Conservation (phyloP, 2,888 invertebrate species). For the Mycalesis mineus region DNA sequence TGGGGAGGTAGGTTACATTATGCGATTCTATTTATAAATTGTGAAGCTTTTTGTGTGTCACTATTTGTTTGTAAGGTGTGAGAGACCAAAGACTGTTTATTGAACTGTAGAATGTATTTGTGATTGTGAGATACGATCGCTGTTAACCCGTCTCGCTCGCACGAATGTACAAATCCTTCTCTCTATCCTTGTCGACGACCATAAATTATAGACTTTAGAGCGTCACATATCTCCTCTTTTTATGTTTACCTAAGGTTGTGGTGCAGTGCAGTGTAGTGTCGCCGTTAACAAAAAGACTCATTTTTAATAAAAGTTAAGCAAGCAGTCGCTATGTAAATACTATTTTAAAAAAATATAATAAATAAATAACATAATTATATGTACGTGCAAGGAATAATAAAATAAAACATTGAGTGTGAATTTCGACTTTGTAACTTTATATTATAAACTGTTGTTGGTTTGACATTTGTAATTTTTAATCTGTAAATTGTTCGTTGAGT, state of each 20-base stretch:
- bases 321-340: constrained; percentile 4
- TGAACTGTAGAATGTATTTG: too few relatives aligned
- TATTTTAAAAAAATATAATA: not conserved
- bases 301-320: constrained; percentile 12
- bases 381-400: not conserved
- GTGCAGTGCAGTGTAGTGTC: constrained; percentile 29
- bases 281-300: constrained; percentile 32
- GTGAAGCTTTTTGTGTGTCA: too few relatives aligned
- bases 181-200: too few relatives aligned
- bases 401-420: constrained; percentile 18
- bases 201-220: not conserved
- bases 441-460: constrained; percentile 8
- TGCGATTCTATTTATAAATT: too few relatives aligned
- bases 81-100: too few relatives aligned
- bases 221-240: not conserved
- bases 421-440: constrained; percentile 23
- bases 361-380: not conserved
- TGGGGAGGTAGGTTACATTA: not conserved
- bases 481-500: not conserved
- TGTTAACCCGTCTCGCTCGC: too few relatives aligned
- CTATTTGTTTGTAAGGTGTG: too few relatives aligned
- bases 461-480: constrained; percentile 12
- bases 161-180: too few relatives aligned
- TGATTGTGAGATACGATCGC: too few relatives aligned
- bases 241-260: constrained; percentile 23